A percentile compares a stretch with the other conserved stretches of the same genome.
Conservation (phyloP, 2,888 invertebrate genomes). For the Hemaris fuciformis region DNA sequence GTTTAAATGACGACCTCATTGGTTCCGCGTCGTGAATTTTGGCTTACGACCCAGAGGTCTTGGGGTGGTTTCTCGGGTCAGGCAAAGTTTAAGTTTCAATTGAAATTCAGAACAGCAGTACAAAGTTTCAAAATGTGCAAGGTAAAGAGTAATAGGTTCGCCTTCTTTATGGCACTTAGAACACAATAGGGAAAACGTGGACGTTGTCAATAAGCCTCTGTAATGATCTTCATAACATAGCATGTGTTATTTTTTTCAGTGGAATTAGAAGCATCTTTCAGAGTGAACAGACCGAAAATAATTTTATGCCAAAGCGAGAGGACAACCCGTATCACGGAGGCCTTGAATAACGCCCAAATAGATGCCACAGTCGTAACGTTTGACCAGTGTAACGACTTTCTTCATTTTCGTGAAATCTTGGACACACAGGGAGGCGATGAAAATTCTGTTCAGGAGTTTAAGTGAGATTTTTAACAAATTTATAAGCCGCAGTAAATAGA, state of each 20-base stretch:
- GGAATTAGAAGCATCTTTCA: neutral
- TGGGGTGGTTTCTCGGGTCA: too few relatives aligned
- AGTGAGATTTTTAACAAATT: constrained; percentile 33
- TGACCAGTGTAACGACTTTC: constrained; percentile 31
- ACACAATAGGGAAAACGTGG: too few relatives aligned
- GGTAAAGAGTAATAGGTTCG: too few relatives aligned
- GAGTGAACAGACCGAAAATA: constrained; percentile 5
- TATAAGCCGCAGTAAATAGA: neutral
- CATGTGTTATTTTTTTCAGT: neutral
- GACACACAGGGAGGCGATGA: constrained; percentile 31
- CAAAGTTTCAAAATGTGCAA: too few relatives aligned
- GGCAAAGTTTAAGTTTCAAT: neutral
- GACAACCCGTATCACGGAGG: neutral
- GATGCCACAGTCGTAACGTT: constrained; percentile 3
- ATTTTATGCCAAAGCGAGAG: constrained; percentile 10
- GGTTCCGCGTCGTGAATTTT: too few relatives aligned
- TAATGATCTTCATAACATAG: neutral
- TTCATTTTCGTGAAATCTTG: constrained; percentile 39
- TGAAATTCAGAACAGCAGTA: too few relatives aligned
- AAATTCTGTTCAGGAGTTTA: constrained; percentile 35
- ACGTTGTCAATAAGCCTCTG: neutral
- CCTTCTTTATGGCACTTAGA: too few relatives aligned
- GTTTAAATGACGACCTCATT: neutral
- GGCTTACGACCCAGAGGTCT: too few relatives aligned
- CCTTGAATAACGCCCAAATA: neutral